Evolutionary conservation across 2,797 vertebrate species (phyloP).

Genomic region (Aviceda leuphotes): DNA sequence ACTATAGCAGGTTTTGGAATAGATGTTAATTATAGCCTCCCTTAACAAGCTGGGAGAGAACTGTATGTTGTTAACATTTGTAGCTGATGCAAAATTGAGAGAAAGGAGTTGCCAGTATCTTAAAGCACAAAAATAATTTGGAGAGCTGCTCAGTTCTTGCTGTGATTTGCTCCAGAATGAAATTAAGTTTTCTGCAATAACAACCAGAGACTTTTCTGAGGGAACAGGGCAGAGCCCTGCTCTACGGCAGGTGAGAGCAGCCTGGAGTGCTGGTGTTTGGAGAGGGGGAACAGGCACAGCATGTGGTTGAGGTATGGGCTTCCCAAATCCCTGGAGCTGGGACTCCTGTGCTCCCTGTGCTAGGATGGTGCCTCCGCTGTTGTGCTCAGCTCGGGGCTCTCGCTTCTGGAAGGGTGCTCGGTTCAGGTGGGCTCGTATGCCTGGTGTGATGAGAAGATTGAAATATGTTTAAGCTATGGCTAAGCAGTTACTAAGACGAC

Average conservation of each 20-base stretch:
- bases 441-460: background rate
- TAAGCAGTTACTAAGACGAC: background rate
- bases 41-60: background rate
- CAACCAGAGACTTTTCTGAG: background rate
- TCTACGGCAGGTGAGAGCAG: background rate
- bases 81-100: background rate
- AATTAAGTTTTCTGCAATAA: background rate
- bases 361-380: accelerated
- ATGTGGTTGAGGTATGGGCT: accelerated
- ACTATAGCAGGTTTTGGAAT: background rate
- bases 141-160: background rate
- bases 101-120: background rate
- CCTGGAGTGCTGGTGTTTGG: background rate
- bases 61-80: background rate
- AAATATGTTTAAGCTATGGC: background rate
- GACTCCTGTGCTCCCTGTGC: background rate
- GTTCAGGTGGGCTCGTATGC: accelerated
- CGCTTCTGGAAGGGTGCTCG: background rate
- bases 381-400: background rate
- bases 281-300: background rate
- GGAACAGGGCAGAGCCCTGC: background rate
- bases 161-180: background rate
- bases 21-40: background rate
- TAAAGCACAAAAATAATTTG: background rate
- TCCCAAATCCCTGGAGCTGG: background rate